Percentiles rank a stretch among this genome's conserved stretches.
Evolutionary conservation across 2,797 vertebrate genomes (phyloP).

Genomic region (Kryptolebias ocellatus): DNA sequence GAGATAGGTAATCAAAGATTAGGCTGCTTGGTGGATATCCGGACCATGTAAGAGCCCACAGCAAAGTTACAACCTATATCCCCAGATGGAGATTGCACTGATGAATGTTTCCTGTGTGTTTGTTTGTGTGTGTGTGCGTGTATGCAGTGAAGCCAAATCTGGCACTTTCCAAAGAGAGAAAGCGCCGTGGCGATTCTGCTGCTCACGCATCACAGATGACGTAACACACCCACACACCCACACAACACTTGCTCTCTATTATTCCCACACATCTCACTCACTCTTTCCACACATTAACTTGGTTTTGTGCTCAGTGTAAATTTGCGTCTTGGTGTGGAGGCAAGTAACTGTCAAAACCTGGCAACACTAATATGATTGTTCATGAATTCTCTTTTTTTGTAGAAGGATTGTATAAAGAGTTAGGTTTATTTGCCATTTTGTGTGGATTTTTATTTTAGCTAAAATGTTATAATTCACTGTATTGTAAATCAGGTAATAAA

Average conservation of each 20-base stretch:
- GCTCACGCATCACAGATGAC: constrained; percentile 77
- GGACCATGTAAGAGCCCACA: constrained; percentile 14
- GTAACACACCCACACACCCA: constrained; percentile 73
- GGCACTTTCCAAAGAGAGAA: constrained; percentile 50
- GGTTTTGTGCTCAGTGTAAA: constrained; percentile 28
- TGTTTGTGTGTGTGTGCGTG: constrained; percentile 21
- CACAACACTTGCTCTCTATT: constrained; percentile 65
- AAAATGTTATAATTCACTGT: not conserved
- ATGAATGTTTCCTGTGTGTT: constrained; percentile 60
- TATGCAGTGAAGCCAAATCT: constrained; percentile 55
- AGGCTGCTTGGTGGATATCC: constrained; percentile 60
- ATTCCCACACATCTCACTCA: constrained; percentile 71
- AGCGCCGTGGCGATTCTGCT: constrained; percentile 59
- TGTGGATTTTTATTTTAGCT: too few relatives aligned
- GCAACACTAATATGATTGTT: constrained; percentile 8
- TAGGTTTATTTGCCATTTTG: too few relatives aligned
- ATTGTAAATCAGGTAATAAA: not conserved
- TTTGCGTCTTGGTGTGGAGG: constrained; percentile 18
- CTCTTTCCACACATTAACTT: constrained; percentile 47
- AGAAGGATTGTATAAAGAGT: too few relatives aligned
- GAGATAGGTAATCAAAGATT: constrained; percentile 24
- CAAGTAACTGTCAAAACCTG: constrained; percentile 11
- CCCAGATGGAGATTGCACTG: constrained; percentile 65
- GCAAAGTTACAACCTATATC: constrained; percentile 45
- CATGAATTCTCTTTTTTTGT: constrained; percentile 16